Conservation (phyloP, 1,140 invertebrate species). For the Laodelphax striatellus region DNA sequence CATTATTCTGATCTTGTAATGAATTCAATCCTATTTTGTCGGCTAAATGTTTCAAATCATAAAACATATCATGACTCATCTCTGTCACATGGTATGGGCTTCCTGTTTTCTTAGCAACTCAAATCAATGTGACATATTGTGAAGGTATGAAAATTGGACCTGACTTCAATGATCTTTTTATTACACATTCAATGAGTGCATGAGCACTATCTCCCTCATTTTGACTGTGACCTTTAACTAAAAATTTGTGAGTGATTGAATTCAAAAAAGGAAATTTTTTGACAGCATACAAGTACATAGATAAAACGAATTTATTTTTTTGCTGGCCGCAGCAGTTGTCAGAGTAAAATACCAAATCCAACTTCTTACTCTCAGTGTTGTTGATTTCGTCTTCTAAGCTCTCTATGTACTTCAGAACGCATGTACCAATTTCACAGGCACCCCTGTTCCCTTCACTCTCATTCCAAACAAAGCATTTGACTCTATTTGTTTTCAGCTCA, state of each 20-base stretch:
- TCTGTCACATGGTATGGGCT: slow-evolving; percentile 4
- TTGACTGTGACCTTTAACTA: slow-evolving; percentile 33
- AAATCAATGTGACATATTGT: neutral
- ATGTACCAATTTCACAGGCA: slow-evolving; percentile 33
- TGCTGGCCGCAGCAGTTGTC: slow-evolving; percentile 30
- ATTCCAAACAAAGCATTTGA: slow-evolving; percentile 33
- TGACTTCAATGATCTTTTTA: slow-evolving; percentile 25
- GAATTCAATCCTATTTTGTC: too few relatives aligned
- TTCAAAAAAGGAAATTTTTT: slow-evolving; percentile 21
- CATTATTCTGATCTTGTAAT: too few relatives aligned
- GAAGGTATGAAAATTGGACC: slow-evolving; percentile 25
- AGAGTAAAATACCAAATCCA: slow-evolving; percentile 28
- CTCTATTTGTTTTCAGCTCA: slow-evolving; percentile 24
- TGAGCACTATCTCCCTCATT: slow-evolving; percentile 32
- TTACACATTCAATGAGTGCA: slow-evolving; percentile 25
- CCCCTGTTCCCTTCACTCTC: slow-evolving; percentile 32
- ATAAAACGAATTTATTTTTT: slow-evolving; percentile 29
- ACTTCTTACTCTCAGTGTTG: slow-evolving; percentile 17
- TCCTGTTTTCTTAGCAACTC: slow-evolving; percentile 4
- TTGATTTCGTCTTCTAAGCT: neutral
- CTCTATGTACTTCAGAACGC: slow-evolving; percentile 26
- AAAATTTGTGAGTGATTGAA: slow-evolving; percentile 31
- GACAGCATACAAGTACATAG: slow-evolving; percentile 25
- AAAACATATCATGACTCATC: neutral
- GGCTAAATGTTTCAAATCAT: too few relatives aligned